These are phyloP conservation scores for Oscheius sp. DNA, from an alignment of 2,888 invertebrate genomes.

Conservation along the genomic window DNA sequence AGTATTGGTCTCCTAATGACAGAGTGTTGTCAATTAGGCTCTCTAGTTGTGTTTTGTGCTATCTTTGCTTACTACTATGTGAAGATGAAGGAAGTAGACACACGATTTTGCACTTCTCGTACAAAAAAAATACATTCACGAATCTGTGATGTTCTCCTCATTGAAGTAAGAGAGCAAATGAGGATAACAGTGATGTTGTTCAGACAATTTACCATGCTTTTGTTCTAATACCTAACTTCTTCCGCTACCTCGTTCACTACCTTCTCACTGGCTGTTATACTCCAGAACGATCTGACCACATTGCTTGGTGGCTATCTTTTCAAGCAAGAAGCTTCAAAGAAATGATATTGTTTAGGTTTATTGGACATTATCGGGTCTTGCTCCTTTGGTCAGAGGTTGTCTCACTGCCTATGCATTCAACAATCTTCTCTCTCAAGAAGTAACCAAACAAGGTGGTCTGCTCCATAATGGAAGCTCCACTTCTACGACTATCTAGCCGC, in stretches of 20 bases:
- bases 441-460: background rate
- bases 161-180: background rate
- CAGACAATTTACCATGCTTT: slow-evolving; percentile 14
- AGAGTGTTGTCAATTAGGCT: slow-evolving; percentile 18
- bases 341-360: background rate
- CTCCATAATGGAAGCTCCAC: background rate
- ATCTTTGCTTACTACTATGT: slow-evolving; percentile 17
- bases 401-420: slow-evolving; percentile 18
- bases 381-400: slow-evolving; percentile 17
- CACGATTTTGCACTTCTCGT: slow-evolving; percentile 14
- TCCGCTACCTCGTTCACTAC: slow-evolving; percentile 18
- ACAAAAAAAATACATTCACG: slow-evolving; percentile 2
- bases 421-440: slow-evolving; percentile 14
- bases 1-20: slow-evolving; percentile 16
- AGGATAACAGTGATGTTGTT: background rate
- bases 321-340: background rate
- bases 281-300: slow-evolving; percentile 19
- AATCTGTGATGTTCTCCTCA: slow-evolving; percentile 1
- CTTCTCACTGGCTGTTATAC: slow-evolving; percentile 15
- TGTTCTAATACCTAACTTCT: slow-evolving; percentile 13
- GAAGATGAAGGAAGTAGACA: slow-evolving; percentile 23
- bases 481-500: background rate
- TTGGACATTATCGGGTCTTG: slow-evolving; percentile 20
- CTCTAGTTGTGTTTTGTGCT: slow-evolving; percentile 15
- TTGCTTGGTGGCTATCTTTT: slow-evolving; percentile 20